Conservation (phyloP, 2,797 vertebrate genomes). For the Cossypha heuglini region DNA sequence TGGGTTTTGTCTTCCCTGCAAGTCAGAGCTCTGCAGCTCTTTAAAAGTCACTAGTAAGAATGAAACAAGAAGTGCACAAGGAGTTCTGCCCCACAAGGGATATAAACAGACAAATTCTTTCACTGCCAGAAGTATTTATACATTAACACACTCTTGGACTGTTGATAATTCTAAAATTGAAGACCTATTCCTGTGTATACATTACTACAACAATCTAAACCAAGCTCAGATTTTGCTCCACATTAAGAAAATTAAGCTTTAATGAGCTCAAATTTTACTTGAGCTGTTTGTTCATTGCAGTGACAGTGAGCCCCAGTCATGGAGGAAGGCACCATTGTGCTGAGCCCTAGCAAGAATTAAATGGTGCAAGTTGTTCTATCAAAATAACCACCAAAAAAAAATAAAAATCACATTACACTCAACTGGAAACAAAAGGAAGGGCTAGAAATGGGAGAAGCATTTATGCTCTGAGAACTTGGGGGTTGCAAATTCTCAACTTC, state of each 20-base stretch:
- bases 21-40: neutral
- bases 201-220: neutral
- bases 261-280: neutral
- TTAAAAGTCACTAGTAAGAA: neutral
- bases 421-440: neutral
- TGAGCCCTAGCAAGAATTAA: neutral
- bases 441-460: neutral
- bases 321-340: neutral
- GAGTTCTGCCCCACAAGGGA: neutral
- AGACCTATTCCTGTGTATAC: neutral
- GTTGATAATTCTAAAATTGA: neutral
- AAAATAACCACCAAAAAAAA: neutral
- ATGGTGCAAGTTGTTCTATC: neutral
- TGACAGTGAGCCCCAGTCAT: neutral
- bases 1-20: neutral
- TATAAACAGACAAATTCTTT: neutral
- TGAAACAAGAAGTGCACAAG: neutral
- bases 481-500: neutral
- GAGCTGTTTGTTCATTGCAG: neutral
- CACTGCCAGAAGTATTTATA: neutral
- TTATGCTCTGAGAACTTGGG: neutral
- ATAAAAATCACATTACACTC: neutral
- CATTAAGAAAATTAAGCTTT: neutral
- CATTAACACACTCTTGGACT: neutral
- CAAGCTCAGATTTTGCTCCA: neutral